Conservation (phyloP, 2,888 invertebrate genomes). For the Hemaris fuciformis region DNA sequence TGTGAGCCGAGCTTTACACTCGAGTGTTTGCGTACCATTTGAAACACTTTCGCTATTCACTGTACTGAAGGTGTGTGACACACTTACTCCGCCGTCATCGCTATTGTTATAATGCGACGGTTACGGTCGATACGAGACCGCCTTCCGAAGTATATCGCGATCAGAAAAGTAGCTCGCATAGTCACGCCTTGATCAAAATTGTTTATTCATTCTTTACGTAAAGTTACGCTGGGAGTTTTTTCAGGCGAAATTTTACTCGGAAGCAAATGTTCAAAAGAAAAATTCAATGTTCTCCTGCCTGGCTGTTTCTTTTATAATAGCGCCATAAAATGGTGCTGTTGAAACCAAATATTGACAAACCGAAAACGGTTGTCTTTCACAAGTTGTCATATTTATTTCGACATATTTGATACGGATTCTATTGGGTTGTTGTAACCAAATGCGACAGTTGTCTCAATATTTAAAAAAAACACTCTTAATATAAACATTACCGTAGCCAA, state of each 20-base stretch:
- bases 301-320: neutral
- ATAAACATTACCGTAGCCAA: neutral
- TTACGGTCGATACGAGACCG: slow-evolving; percentile 6
- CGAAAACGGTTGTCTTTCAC: too few relatives aligned
- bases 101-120: slow-evolving; percentile 24
- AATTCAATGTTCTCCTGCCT: neutral
- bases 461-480: too few relatives aligned
- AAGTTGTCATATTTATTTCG: too few relatives aligned
- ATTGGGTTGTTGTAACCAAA: too few relatives aligned
- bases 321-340: neutral
- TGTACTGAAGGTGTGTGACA: slow-evolving; percentile 27
- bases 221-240: neutral
- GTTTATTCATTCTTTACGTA: neutral
- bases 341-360: too few relatives aligned
- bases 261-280: neutral
- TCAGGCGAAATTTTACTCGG: neutral
- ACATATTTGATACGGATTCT: too few relatives aligned
- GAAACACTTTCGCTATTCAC: slow-evolving; percentile 42
- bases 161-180: neutral
- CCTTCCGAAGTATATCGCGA: neutral
- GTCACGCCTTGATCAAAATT: neutral
- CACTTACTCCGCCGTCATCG: slow-evolving; percentile 29
- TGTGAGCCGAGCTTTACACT: neutral
- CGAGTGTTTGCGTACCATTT: neutral
- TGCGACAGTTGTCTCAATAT: too few relatives aligned